phyloP scores from a whole-genome alignment of 2,888 invertebrate genomes.

The Drosophila kanekoi region DNA sequence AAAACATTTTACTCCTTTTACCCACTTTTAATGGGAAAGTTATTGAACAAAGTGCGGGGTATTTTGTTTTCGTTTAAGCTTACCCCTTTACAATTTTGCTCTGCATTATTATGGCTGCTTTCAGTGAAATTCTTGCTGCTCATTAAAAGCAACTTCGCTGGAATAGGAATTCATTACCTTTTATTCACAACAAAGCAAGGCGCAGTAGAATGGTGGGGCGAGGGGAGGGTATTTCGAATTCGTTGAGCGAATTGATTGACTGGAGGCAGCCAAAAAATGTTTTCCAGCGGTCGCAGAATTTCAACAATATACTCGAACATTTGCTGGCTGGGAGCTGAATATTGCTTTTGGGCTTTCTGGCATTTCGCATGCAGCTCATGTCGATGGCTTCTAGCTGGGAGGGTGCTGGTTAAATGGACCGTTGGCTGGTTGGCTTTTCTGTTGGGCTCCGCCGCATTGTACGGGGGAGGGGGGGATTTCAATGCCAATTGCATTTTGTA shows the following conservation, averaged over 20 bases:
- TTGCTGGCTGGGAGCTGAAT: slow-evolving; percentile 47
- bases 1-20: no score
- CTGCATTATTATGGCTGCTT: not conserved
- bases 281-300: slow-evolving; percentile 38
- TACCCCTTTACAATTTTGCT: not conserved
- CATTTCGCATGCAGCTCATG: slow-evolving; percentile 65
- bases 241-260: slow-evolving; percentile 56
- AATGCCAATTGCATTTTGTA: slow-evolving; percentile 70
- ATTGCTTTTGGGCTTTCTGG: slow-evolving; percentile 59
- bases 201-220: not conserved
- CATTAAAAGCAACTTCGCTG: slow-evolving; percentile 38
- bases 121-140: slow-evolving; percentile 28
- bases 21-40: no score
- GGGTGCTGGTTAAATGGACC: slow-evolving; percentile 15
- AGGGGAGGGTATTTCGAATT: slow-evolving; percentile 33
- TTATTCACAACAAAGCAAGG: slow-evolving; percentile 15
- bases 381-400: slow-evolving; percentile 12
- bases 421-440: slow-evolving; percentile 6
- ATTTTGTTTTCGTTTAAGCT: not conserved
- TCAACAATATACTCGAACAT: slow-evolving; percentile 49
- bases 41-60: not conserved
- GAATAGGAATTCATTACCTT: slow-evolving; percentile 40
- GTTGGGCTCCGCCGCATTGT: slow-evolving; percentile 32
- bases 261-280: slow-evolving; percentile 45
- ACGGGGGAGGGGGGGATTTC: slow-evolving; percentile 4